Evolutionary conservation across 2,113 vertebrate species (phyloP).

Genomic region (Lepus timidus): DNA sequence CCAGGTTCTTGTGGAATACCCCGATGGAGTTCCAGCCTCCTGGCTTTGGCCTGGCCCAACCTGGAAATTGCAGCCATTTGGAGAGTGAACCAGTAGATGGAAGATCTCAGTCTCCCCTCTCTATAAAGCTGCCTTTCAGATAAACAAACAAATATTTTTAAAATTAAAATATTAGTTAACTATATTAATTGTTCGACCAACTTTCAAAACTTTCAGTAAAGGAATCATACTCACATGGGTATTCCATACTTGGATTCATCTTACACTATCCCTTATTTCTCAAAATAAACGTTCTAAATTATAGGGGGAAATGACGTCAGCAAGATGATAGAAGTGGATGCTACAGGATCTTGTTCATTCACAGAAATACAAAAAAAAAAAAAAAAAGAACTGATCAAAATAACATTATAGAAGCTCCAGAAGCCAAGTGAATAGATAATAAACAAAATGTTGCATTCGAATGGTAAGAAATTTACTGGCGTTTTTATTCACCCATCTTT

Average conservation of each 20-base stretch:
- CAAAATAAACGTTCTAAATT: conserved; percentile 48
- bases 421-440: not conserved
- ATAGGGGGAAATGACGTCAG: not conserved
- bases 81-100: too few species aligned
- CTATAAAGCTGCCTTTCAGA: too few species aligned
- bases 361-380: not conserved
- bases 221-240: not conserved
- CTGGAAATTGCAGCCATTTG: too few species aligned
- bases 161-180: conserved; percentile 30
- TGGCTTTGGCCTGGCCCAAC: too few species aligned
- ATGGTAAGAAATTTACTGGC: not conserved
- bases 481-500: not conserved
- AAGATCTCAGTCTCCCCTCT: too few species aligned
- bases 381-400: not conserved
- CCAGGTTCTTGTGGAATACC: too few species aligned
- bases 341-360: not conserved
- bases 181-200: not conserved
- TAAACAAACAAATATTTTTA: not conserved
- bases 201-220: conserved; percentile 42
- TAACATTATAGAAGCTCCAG: not conserved
- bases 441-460: not conserved
- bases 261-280: not conserved
- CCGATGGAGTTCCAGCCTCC: too few species aligned
- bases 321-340: not conserved
- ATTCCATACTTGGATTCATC: not conserved